Evolutionary conservation across 64 coral and sea anemone species (phyloP).

Genomic region (Stichodactyla mertensii): DNA sequence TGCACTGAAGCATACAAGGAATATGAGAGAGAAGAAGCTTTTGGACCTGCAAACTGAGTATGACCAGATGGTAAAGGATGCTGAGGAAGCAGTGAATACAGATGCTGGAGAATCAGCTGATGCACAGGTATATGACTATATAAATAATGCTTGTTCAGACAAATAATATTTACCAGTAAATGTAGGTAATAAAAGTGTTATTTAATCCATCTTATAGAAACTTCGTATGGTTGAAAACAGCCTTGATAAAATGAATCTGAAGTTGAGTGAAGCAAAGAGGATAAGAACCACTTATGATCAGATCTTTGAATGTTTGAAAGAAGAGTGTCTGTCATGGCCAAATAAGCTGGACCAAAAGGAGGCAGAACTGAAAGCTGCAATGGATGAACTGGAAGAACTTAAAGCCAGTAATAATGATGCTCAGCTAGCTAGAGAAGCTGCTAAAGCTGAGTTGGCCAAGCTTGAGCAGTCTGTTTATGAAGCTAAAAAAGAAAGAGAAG

Average conservation of each 20-base stretch:
- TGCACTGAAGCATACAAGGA: constrained; percentile 81
- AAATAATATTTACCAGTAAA: too few relatives aligned
- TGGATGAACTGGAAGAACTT: constrained; percentile 84
- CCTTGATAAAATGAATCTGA: constrained; percentile 90
- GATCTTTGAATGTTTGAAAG: constrained; percentile 82
- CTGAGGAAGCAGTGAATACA: constrained; percentile 83
- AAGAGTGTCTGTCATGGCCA: constrained; percentile 89
- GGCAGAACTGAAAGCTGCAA: constrained; percentile 68
- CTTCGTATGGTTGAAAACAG: constrained; percentile 87
- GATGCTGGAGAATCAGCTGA: constrained; percentile 93
- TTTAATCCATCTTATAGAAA: constrained; percentile 41
- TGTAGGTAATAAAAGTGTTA: not conserved
- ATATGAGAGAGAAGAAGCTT: constrained; percentile 61
- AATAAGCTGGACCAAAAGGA: constrained; percentile 90
- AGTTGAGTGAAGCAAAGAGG: constrained; percentile 87
- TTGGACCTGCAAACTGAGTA: constrained; percentile 71
- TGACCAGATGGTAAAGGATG: constrained; percentile 87
- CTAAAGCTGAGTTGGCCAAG: constrained; percentile 83
- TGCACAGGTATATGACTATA: constrained; percentile 54
- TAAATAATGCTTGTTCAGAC: not conserved
- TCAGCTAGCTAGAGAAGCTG: constrained; percentile 92
- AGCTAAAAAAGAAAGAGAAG: constrained; percentile 88
- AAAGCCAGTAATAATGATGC: constrained; percentile 97
- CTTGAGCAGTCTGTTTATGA: constrained; percentile 98
- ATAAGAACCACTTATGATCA: constrained; percentile 94